A percentile compares a stretch with the other conserved stretches of the same genome.
Conservation (phyloP, 2,113 vertebrate species). For the Plectropomus leopardus region DNA sequence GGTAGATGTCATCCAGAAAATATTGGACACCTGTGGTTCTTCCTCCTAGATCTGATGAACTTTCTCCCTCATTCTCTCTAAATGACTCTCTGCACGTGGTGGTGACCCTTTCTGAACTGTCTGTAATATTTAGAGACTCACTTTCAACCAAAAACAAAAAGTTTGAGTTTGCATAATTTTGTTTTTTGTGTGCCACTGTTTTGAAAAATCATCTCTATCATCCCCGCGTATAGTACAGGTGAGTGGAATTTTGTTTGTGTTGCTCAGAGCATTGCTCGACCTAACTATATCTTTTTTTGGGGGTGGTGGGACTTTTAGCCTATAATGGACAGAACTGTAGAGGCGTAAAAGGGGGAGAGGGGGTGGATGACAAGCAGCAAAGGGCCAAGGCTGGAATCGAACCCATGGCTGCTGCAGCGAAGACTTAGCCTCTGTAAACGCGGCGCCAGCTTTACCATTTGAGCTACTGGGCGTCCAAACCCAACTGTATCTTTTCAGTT, state of each 20-base stretch:
- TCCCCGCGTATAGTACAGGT: not conserved
- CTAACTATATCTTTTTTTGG: too few relatives aligned
- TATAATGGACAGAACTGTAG: too few relatives aligned
- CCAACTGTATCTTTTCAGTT: not conserved
- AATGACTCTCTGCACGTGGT: not conserved
- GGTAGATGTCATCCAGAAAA: slow-evolving; percentile 82
- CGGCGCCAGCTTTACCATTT: too few relatives aligned
- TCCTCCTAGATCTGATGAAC: not conserved
- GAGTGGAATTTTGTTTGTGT: not conserved
- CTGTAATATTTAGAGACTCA: not conserved
- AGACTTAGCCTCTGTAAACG: too few relatives aligned
- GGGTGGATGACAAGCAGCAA: too few relatives aligned
- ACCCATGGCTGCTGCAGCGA: too few relatives aligned
- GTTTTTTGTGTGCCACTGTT: not conserved
- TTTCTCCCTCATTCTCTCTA: not conserved
- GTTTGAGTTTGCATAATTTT: too few relatives aligned
- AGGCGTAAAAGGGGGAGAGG: too few relatives aligned
- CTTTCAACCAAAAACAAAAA: not conserved
- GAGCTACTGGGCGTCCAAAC: not conserved
- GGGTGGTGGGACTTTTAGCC: too few relatives aligned
- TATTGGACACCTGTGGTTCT: slow-evolving; percentile 66
- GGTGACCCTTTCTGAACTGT: not conserved
- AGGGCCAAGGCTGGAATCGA: too few relatives aligned
- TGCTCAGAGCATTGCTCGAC: not conserved
- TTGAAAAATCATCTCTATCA: not conserved